Evolutionary conservation across 2,113 vertebrate genomes (phyloP).

Genomic region (Gasterosteus aculeatus): DNA sequence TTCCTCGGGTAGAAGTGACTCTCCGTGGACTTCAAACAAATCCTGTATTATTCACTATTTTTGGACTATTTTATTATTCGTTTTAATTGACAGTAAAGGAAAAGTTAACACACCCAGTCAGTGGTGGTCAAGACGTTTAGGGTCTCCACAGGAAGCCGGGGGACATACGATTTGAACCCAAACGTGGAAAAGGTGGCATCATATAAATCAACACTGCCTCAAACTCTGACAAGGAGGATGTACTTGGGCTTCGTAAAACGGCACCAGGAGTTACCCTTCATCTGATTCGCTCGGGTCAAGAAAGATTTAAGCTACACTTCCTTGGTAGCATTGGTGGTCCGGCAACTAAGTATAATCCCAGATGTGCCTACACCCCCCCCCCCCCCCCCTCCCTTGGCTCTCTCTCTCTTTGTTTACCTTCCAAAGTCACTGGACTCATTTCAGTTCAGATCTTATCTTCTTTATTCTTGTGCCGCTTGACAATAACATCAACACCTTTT

Average conservation of each 20-base stretch:
- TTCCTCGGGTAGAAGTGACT: background rate
- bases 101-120: conserved; percentile 19
- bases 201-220: conserved; percentile 24
- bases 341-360: conserved; percentile 68
- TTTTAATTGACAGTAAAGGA: conserved; percentile 3
- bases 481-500: conserved; percentile 36
- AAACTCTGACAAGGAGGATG: conserved; percentile 34
- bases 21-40: background rate
- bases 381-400: background rate
- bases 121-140: conserved; percentile 13
- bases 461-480: conserved; percentile 29
- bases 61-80: background rate
- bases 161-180: conserved; percentile 3
- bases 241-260: conserved; percentile 43
- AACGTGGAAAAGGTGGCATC: conserved; percentile 5
- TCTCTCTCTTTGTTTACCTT: background rate
- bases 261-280: conserved; percentile 50
- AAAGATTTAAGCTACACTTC: conserved; percentile 66
- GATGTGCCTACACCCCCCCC: conserved; percentile 53
- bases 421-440: conserved; percentile 2
- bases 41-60: background rate
- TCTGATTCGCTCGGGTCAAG: conserved; percentile 42
- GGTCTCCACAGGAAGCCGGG: conserved; percentile 8
- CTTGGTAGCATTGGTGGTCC: conserved; percentile 69
- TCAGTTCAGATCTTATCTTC: conserved; percentile 27